Evolutionary conservation across 2,113 vertebrate genomes (phyloP).

Genomic region (Triplophysa rosa): DNA sequence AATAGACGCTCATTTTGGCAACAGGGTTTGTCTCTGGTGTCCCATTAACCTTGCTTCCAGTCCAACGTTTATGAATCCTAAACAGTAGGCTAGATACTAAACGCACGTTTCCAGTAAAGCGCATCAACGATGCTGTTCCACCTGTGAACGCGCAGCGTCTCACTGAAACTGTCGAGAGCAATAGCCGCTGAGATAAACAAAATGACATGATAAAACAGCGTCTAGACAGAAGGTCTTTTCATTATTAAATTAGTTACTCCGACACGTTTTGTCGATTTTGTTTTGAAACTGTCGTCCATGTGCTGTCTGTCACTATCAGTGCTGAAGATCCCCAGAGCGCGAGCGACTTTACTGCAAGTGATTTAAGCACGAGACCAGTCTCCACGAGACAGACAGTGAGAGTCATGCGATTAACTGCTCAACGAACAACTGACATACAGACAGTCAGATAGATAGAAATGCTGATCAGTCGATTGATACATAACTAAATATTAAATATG

Average conservation of each 20-base stretch:
- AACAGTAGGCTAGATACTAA: not conserved
- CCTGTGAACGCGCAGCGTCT: constrained; percentile 10
- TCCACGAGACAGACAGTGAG: too few species aligned
- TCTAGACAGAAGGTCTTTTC: too few species aligned
- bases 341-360: not conserved
- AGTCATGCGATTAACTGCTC: too few species aligned
- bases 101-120: not conserved
- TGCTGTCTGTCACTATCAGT: too few species aligned
- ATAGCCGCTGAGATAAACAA: not conserved
- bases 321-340: not conserved
- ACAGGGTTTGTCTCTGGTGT: constrained; percentile 34
- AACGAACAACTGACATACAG: too few species aligned
- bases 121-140: not conserved
- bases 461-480: too few species aligned
- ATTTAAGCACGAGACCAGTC: not conserved
- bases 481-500: too few species aligned
- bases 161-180: not conserved
- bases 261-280: too few species aligned
- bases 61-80: not conserved
- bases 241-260: too few species aligned
- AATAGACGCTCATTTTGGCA: constrained; percentile 70
- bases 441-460: too few species aligned
- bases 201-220: not conserved
- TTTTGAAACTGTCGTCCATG: too few species aligned
- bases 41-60: constrained; percentile 14